These are phyloP conservation scores for Falcaria lacertinaria DNA, from an alignment of 2,888 invertebrate genomes.

Conservation along the genomic window DNA sequence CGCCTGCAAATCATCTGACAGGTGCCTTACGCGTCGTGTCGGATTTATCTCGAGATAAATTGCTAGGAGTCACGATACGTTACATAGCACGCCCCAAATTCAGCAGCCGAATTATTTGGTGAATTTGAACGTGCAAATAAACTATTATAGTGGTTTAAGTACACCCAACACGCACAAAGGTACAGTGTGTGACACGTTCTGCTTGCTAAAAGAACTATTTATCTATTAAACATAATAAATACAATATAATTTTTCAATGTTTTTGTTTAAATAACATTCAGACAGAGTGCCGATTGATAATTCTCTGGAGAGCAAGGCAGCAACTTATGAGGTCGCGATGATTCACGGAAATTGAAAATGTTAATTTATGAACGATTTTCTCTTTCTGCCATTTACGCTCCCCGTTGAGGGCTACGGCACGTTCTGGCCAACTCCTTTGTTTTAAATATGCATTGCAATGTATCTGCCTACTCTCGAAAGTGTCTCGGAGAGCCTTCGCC, in stretches of 20 bases:
- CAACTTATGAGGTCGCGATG: not conserved
- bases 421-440: constrained; percentile 38
- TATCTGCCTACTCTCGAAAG: constrained; percentile 51
- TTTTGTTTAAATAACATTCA: not conserved
- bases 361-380: constrained; percentile 30
- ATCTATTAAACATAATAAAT: too few relatives aligned
- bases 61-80: constrained; percentile 31
- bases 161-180: too few relatives aligned
- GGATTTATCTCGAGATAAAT: constrained; percentile 69
- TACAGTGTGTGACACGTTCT: too few relatives aligned
- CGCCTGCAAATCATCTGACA: constrained; percentile 61
- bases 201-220: too few relatives aligned
- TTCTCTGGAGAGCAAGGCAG: not conserved
- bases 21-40: constrained; percentile 65
- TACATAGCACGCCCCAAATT: constrained; percentile 28
- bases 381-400: constrained; percentile 27
- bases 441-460: constrained; percentile 64
- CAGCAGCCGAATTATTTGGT: constrained; percentile 14
- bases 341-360: constrained; percentile 9
- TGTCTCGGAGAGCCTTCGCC: constrained; percentile 58
- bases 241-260: not conserved
- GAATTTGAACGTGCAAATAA: too few relatives aligned
- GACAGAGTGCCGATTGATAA: not conserved
- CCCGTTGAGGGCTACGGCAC: constrained; percentile 29
- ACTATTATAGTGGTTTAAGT: too few relatives aligned